phyloP scores from a whole-genome alignment of 2,113 vertebrate species.

The Murina feae region DNA sequence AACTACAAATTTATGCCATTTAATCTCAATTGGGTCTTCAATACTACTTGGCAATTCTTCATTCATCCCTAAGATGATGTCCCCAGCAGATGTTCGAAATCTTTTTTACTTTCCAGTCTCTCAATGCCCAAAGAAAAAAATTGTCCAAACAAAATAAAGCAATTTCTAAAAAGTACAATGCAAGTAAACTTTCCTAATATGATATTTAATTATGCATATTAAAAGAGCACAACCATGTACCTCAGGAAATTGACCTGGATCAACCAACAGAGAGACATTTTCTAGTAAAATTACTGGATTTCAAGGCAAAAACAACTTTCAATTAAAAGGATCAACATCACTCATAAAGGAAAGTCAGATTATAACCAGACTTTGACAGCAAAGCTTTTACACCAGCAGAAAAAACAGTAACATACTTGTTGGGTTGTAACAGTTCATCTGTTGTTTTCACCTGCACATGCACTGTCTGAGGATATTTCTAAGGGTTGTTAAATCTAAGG shows the following conservation, averaged over 20 bases:
- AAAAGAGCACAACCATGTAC: not conserved
- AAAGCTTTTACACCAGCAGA: constrained; percentile 3
- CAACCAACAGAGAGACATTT: not conserved
- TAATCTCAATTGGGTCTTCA: constrained; percentile 51
- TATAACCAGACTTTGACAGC: not conserved
- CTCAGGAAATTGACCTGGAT: not conserved
- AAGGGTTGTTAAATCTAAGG: too few relatives aligned
- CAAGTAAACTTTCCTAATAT: constrained; percentile 21
- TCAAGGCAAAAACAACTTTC: not conserved
- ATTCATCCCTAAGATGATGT: constrained; percentile 34
- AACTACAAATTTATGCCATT: constrained; percentile 55
- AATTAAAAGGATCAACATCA: constrained; percentile 36
- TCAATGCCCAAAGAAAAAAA: constrained; percentile 34
- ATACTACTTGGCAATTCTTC: constrained; percentile 52
- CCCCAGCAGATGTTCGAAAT: constrained; percentile 22
- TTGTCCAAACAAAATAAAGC: not conserved
- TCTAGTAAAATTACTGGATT: constrained; percentile 9
- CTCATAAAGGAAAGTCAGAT: constrained; percentile 17
- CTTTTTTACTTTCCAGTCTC: not conserved
- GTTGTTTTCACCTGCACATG: too few relatives aligned
- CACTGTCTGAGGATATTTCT: too few relatives aligned
- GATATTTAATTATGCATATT: not conserved
- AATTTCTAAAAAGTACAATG: constrained; percentile 20
- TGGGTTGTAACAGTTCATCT: too few relatives aligned
- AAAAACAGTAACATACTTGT: not conserved